Base-by-base conservation (phyloP, 2,113 vertebrate genomes). In the Nestor notabilis region DNA sequence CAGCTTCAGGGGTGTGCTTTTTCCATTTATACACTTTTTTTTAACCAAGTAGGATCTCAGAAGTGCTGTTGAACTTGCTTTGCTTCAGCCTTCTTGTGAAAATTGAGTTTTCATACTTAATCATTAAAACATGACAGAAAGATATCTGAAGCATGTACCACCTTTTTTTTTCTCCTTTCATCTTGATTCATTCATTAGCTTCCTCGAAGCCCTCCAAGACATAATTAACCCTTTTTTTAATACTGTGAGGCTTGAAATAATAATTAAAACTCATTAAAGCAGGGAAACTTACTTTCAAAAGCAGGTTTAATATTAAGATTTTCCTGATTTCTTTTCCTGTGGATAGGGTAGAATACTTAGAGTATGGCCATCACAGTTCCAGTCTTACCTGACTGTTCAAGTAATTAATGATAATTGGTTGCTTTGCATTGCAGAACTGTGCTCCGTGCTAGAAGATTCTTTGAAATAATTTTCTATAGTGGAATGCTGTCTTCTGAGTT, bases 371-470 rank as follows among this genome's bases (percentile, higher is more conserved):
- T 90, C 68, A 56, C 0, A 0, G 16, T 74, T 87, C 52, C 61
- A 65, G 64, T 50, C 70, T 70, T 90, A 89, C 83, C 50, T 90
- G 83, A n/a, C 74, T 94, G 13, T 53, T 93, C 39, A 50, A 83
- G 64, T 86, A 92, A 89, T 96, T 95, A 89, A 93, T 83, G 49
- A 43, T 96, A 97, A 97, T 79, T 96, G 46, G 60, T 85, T 95
- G 69, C 83, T 94, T 87, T 93, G 50, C 47, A 49, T 60, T 94
- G 43, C 44, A 79, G 82, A 89, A 44, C 18, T 71, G 9, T 1
- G 4, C 39, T 86, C 55, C 0, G 0, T 89, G 52, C 52, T 92
- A 41, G 39, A 71, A 95, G 37, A 81, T 46, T 29, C 61, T 94
- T 94, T 37, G 90, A 88, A 95, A 69, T 70, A 75, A 83, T 96